Percentiles rank a stretch among this genome's conserved stretches.
These are phyloP conservation scores for Monochamus alternatus DNA, from an alignment of 2,888 invertebrate species.

Conservation along the genomic window DNA sequence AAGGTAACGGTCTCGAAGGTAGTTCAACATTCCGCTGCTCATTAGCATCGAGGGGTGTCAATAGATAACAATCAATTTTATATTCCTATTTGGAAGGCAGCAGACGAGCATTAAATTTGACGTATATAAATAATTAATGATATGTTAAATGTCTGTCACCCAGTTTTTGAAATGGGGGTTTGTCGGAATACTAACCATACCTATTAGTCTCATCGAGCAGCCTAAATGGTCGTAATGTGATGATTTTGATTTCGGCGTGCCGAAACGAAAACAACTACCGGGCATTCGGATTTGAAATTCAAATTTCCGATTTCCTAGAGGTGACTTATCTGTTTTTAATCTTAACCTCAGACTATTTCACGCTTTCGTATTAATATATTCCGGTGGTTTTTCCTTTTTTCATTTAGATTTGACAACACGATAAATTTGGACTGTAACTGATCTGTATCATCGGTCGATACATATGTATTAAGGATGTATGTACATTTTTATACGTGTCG, in stretches of 20 bases:
- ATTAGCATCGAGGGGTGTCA: constrained; percentile 48
- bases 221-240: constrained; percentile 48
- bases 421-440: constrained; percentile 35
- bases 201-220: constrained; percentile 51
- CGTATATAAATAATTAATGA: constrained; percentile 60
- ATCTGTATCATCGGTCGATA: constrained; percentile 36
- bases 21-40: constrained; percentile 17
- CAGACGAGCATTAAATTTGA: constrained; percentile 49
- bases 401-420: constrained; percentile 30
- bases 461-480: constrained; percentile 38
- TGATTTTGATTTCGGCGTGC: constrained; percentile 50
- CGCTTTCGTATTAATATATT: constrained; percentile 39
- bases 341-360: constrained; percentile 34
- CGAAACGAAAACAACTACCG: constrained; percentile 56
- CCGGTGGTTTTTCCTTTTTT: constrained; percentile 33
- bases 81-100: constrained; percentile 47
- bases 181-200: constrained; percentile 48
- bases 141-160: constrained; percentile 60
- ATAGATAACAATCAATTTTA: constrained; percentile 52
- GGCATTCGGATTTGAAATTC: constrained; percentile 51
- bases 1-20: constrained; percentile 21
- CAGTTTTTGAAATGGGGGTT: constrained; percentile 58
- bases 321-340: constrained; percentile 42
- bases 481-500: too few species aligned
- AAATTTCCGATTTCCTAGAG: constrained; percentile 46